Conservation (phyloP, 1,140 invertebrate genomes). For the Drosophila guanche region DNA sequence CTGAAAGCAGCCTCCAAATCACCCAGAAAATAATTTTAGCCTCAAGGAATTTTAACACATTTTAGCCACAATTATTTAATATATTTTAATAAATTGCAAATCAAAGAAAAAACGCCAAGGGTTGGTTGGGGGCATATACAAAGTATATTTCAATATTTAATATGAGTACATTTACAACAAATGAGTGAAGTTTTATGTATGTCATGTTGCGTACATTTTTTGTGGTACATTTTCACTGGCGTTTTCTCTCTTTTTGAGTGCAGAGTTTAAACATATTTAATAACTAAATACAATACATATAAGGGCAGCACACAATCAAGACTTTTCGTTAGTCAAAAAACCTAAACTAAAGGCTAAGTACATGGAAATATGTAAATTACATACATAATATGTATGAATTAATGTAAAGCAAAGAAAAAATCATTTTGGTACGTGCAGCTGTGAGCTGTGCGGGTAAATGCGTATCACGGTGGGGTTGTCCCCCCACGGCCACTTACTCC, state of each 20-base stretch:
- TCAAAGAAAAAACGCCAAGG: conserved; percentile 8
- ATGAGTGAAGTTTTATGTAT: no score
- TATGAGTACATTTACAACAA: conserved; percentile 4
- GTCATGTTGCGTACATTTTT: no score
- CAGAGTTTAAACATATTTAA: conserved; percentile 1
- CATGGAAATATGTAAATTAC: conserved; percentile 30
- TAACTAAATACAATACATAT: conserved; percentile 54
- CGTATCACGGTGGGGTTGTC: conserved; percentile 10
- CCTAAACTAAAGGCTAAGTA: conserved; percentile 42
- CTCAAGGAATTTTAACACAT: conserved; percentile 9
- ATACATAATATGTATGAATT: conserved; percentile 14
- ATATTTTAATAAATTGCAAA: conserved; percentile 38
- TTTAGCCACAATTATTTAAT: conserved; percentile 31
- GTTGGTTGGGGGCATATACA: conserved; percentile 11
- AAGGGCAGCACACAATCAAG: conserved; percentile 49
- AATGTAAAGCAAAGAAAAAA: conserved; percentile 4
- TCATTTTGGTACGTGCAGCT: conserved; percentile 41
- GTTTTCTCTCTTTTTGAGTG: no score
- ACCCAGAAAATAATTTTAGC: conserved; percentile 33
- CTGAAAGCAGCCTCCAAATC: background rate
- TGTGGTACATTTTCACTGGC: no score
- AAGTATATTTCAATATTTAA: conserved; percentile 10
- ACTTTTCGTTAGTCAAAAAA: conserved; percentile 44
- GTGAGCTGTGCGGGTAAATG: conserved; percentile 26
- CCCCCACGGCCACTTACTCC: background rate